Evolutionary conservation across 1,140 invertebrate species (phyloP).

Genomic region (silkworm (Bombyx mori)): ASM3026992v2 NC_085121.1:6078001-6078500

Average conservation of each 20-base stretch:
- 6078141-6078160: conserved; percentile 55
- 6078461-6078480: too few relatives aligned
- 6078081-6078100: too few relatives aligned
- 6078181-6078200: conserved; percentile 61
- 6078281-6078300: conserved; percentile 37
- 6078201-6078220: conserved; percentile 58
- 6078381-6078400: background rate
- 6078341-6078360: conserved; percentile 10
- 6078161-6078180: conserved; percentile 55
- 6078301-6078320: conserved; percentile 40
- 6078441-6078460: too few relatives aligned
- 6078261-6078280: conserved; percentile 36
- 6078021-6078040: too few relatives aligned
- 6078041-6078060: too few relatives aligned
- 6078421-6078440: too few relatives aligned
- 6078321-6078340: conserved; percentile 47
- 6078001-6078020: too few relatives aligned
- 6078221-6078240: conserved; percentile 34
- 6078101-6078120: too few relatives aligned
- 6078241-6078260: conserved; percentile 45
- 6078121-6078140: background rate
- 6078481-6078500: too few relatives aligned
- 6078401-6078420: too few relatives aligned
- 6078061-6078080: too few relatives aligned
- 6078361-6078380: conserved; percentile 28